Base-by-base conservation (phyloP, 2,113 vertebrate species). In the Solea solea region DNA sequence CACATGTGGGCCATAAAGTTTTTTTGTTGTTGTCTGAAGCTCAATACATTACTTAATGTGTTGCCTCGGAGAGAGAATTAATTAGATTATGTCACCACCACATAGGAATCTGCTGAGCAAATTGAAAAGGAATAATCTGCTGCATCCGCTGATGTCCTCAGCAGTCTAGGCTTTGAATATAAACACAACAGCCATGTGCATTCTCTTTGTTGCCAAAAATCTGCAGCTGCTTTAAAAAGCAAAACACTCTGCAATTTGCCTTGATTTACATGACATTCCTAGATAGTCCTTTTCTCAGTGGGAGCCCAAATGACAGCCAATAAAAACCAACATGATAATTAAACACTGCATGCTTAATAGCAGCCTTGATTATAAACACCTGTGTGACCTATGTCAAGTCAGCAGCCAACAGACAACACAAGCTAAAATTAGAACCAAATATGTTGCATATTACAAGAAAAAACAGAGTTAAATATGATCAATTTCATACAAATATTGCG, bases 41-140 rank as follows among this genome's bases (percentile, higher is more conserved):
- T 81, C 74, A 83, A 80, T 53, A 41, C 14, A 85, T 62, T 42
- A 74, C 66, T 81, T 72, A n/a, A 75, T 80, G 77, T 74, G 69
- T 66, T 63, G 57, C 72, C 72, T 84, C 55, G 56, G 66, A 70
- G 76, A 55, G 58, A 27, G 9, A 50, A 70, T 72, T 77, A 81
- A 83, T 81, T 56, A 49, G 57, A 77, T 81, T 69, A 58, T 63
- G 79, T 82, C 70, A 65, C 68, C 51, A 54, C 25, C 50, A 16
- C 55, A 44, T 56, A 66, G 48, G 27, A 58, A 63, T 81, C 64
- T 27, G 58, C 54, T 14, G 58, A 73, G 59, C 49, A 72, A 73
- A 81, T 66, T 65, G 53, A 77, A 85, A 72, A 80, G 8, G 70
- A 75, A 73, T 68, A 46, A 81, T 69, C 59, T 62, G 50, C 55